Conservation (phyloP, 2,888 invertebrate genomes). For the Pogonocherus hispidulus region DNA sequence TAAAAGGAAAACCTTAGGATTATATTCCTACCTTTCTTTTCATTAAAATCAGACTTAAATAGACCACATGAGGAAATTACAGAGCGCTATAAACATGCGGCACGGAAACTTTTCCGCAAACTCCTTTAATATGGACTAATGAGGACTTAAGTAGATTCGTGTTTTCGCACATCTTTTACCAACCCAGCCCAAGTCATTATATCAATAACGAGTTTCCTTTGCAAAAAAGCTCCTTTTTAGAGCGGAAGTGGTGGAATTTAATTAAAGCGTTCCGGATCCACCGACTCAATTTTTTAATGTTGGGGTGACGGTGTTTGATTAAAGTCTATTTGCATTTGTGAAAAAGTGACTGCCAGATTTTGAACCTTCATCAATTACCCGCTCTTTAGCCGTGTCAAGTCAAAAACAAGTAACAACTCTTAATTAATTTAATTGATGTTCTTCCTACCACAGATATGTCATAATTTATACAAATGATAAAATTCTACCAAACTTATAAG, state of each 20-base stretch:
- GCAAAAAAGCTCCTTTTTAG: conserved; percentile 23
- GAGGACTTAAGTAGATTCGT: conserved; percentile 40
- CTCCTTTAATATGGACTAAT: conserved; percentile 36
- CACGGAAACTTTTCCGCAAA: conserved; percentile 24
- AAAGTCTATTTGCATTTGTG: conserved; percentile 59
- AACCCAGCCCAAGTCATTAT: conserved; percentile 41
- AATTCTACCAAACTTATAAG: no score
- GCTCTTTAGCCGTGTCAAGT: no score
- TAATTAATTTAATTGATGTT: no score
- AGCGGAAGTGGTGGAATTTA: conserved; percentile 59
- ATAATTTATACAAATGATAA: no score
- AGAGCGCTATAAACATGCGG: conserved; percentile 12
- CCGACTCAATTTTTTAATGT: conserved; percentile 59
- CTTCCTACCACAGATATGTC: no score
- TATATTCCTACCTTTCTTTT: not conserved
- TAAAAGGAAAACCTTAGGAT: no score
- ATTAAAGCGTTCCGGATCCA: conserved; percentile 61
- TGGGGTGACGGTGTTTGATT: conserved; percentile 59
- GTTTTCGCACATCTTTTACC: conserved; percentile 44
- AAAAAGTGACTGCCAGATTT: conserved; percentile 49
- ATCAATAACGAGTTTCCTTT: conserved; percentile 50
- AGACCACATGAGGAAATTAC: conserved; percentile 30
- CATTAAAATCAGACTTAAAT: conserved; percentile 24
- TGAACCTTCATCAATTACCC: conserved; percentile 28
- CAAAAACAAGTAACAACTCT: no score